Base-by-base conservation (phyloP, 2,113 vertebrate genomes). In the Phainopepla nitens region DNA sequence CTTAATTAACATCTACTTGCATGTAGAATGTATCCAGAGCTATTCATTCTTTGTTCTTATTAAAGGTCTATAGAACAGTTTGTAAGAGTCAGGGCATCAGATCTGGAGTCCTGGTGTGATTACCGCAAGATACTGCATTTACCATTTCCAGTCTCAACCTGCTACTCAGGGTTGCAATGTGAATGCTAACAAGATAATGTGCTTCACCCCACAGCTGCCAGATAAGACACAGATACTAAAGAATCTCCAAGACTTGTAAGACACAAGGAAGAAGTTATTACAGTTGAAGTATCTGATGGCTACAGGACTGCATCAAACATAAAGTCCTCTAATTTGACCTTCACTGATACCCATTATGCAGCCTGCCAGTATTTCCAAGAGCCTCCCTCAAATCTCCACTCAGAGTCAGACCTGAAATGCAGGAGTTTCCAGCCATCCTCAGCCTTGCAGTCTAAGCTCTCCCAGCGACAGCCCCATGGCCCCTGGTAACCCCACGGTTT, bases 401-500 rank as follows among this genome's bases (percentile, higher is more conserved):
- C 15, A 60, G 77, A 87, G 47, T 50, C 69, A 90, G 69, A 91
- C 28, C 76, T 87, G 91, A 87, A 96, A 53, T 19, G 45, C 78
- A 95, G 60, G 83, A 82, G 44, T 45, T 68, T 91, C 44, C 16
- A 11, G 73, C 73, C 1, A 10, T 44, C 62, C 75, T 66, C 50
- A 84, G 60, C 62, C 41, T 66, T 64, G 31, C 56, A 91, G 81
- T 15, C 83, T 88, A 64, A 87, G 64, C 68, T 95, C 87, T 97
- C 92, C 89, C 89, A 98, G 82, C 54, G 50, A 92, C 84, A 91
- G 95, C 78, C 65, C 81, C 89, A 83, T 95, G 97, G 87, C 97
- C 97, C 97, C 85, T 97, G 92, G 93, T 97, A 98, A 98, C 96
- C 97, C 82, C 87, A 73, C 0, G 5, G 90, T 89, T 95, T 77